Evolutionary conservation across 1,140 invertebrate genomes (phyloP), one percentile per base, ranked within the genome.

Genomic region (Caenorhabditis brenneri): DNA sequence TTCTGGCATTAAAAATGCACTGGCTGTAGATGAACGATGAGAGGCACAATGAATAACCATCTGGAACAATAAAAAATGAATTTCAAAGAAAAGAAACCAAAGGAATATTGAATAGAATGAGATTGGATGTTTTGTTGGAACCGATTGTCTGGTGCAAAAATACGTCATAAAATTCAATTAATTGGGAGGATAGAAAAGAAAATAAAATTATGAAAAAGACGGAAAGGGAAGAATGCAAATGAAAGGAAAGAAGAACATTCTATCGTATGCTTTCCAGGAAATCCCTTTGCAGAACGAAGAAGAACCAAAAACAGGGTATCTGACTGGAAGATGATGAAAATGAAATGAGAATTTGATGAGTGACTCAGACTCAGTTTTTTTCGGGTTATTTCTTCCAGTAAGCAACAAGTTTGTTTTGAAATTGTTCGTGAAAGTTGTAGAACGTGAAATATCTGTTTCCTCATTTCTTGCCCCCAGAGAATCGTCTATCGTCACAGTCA

Each of bases 1-100:
- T 84, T 86, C 7, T 12, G 65, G 65, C 65, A 74, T 74, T 16
- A 74, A 24, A 74, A 74, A 74, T 74, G 65, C 65, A 24, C 65
- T 74, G 36, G 65, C 65, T 31, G 65, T 42, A 24, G 65, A 74
- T 6, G 65, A 74, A 42, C 65, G 65, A 74, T 74, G 65, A 24
- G 65, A 74, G 4, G 65, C 65, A 31, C 65, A 74, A 42, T 74
- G 65, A 46, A 74, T 74, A 22, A 74, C 65, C 65, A 74, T 42
- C 65, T 42, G 33, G 15, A 42, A 42, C 10, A 46, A 36, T 24
- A 42, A 36, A 36, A 65, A 36, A n/a, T n/a, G n/a, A n/a, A n/a
- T n/a, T n/a, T n/a, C n/a, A 29, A 33, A 55, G 10, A 7, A 27
- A 9, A 19, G 2, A 12, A 12, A 29, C 19, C 10, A 27, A 55